Percentiles rank a stretch among this genome's conserved stretches.
Evolutionary conservation across 2,113 vertebrate species (phyloP).

Genomic region (Ahaetulla prasina): DNA sequence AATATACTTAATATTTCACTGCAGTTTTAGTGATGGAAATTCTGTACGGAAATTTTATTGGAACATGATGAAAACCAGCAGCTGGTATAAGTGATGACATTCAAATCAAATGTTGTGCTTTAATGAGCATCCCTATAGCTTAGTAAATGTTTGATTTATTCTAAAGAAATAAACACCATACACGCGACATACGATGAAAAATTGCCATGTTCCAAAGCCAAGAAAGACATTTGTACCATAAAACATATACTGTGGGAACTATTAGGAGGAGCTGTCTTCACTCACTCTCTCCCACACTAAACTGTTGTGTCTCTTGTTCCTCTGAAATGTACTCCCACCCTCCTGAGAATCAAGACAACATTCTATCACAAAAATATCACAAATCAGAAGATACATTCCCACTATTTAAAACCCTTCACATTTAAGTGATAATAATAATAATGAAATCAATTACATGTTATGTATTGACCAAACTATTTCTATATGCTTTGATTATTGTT

Average conservation of each 20-base stretch:
- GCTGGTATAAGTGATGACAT: neutral
- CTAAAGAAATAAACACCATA: neutral
- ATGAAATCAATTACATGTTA: neutral
- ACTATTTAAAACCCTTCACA: neutral
- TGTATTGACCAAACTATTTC: neutral
- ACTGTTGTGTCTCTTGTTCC: neutral
- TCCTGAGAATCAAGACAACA: neutral
- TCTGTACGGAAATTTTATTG: neutral
- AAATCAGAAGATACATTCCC: conserved; percentile 1
- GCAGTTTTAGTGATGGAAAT: neutral
- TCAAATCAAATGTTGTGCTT: neutral
- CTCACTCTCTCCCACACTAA: neutral
- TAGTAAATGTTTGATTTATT: conserved; percentile 2
- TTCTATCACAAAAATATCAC: neutral
- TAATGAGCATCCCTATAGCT: neutral
- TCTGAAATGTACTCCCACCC: neutral
- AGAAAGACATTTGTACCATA: neutral
- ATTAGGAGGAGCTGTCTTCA: neutral
- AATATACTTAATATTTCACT: neutral
- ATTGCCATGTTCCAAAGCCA: neutral
- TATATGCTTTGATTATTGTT: neutral
- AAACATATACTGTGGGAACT: neutral
- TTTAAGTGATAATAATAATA: neutral
- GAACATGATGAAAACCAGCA: neutral
- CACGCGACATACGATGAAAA: neutral